Base-by-base conservation (phyloP, 1,140 invertebrate species). In the Acromyrmex charruanus region DNA sequence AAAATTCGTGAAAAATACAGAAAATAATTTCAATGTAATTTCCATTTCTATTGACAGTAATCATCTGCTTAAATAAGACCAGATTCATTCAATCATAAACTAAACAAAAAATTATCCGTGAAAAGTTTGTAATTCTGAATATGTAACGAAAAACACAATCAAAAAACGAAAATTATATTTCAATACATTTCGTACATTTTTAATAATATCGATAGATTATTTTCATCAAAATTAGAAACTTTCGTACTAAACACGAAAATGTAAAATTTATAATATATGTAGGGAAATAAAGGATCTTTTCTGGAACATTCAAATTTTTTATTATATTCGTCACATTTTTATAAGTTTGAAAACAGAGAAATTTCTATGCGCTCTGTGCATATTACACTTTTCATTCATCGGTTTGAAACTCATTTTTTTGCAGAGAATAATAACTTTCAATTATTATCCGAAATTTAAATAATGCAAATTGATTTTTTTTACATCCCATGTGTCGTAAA, bases 391-490 rank as follows among this genome's bases (percentile, higher is more conserved):
- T 49, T n/a, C 12, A 31, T 31, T n/a, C 25, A 5, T 21, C 4
- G 25, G 58, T 65, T 66, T 66, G 2, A 53, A 66, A 66, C n/a
- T 55, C 3, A 49, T 44, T 59, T 77, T 77, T 44, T 35, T 14
- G 31, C 14, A 18, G 14, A 18, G 16, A 80, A 71, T 69, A 55
- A 80, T 55, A 81, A 81, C n/a, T 55, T 81, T 71, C 71, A 55
- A 81, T 55, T 81, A 44, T 53, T 81, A 12, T 39, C n/a, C 49
- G 18, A 39, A 71, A 12, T 10, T 55, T 69, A 31, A 68, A 69
- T 69, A 71, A 71, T 39, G 31, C 31, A n/a, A 16, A 39, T 71
- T 16, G 28, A 35, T 39, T 69, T 71, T 9, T 81, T 71, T 58
- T 28, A 44, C 35, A 14, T 35, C 55, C 10, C 3, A 0, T 25